Conservation (phyloP, 1,140 invertebrate species). For the Anastrepha ludens region DNA sequence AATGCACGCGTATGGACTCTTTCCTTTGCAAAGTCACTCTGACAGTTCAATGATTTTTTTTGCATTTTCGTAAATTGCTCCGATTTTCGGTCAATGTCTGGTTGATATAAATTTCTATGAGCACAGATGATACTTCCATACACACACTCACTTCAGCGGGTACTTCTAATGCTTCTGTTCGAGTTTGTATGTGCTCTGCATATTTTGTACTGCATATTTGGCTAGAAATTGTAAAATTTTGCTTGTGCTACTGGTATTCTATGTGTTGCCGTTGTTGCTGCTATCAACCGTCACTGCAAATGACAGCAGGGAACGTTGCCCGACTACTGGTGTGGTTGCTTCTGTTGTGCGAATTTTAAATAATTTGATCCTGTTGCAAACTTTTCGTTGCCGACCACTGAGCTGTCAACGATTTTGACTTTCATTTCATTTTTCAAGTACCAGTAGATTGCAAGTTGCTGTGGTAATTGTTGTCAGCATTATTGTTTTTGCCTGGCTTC, state of each 20-base stretch:
- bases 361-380: conserved; percentile 53
- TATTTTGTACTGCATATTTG: neutral
- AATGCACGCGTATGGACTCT: too few species aligned
- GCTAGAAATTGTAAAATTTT: conserved; percentile 7
- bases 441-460: conserved; percentile 19
- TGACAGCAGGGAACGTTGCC: neutral
- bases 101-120: neutral
- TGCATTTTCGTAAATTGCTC: conserved; percentile 73
- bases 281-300: conserved; percentile 37
- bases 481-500: neutral
- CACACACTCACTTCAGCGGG: too few species aligned
- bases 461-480: neutral
- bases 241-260: neutral
- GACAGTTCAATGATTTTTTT: conserved; percentile 72
- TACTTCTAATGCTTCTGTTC: neutral
- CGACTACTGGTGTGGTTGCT: neutral
- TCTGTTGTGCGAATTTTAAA: conserved; percentile 52
- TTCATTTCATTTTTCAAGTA: conserved; percentile 46
- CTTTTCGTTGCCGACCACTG: conserved; percentile 46
- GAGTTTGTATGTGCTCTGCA: neutral
- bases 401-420: conserved; percentile 53
- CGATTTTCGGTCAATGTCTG: conserved; percentile 60
- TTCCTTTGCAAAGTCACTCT: conserved; percentile 64
- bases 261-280: neutral
- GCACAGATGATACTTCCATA: too few species aligned